These are phyloP conservation scores for Pyrocoelia pectoralis DNA, from an alignment of 2,888 invertebrate genomes.

Conservation along the genomic window DNA sequence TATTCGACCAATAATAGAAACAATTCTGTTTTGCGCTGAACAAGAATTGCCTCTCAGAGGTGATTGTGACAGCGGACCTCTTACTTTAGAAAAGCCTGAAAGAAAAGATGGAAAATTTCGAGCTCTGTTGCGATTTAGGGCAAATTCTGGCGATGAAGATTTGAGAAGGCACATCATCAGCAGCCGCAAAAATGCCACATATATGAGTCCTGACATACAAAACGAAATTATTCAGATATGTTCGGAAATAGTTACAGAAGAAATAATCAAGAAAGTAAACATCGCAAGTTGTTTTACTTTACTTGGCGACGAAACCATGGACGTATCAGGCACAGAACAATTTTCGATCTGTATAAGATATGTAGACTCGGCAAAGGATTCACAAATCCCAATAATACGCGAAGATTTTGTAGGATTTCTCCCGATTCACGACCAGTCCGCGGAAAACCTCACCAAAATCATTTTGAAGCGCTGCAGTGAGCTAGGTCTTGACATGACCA, in stretches of 20 bases:
- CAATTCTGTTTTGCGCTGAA: constrained; percentile 26
- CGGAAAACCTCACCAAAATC: constrained; percentile 3
- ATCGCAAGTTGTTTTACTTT: background rate
- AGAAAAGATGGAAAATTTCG: constrained; percentile 28
- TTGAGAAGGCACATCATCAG: background rate
- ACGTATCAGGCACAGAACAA: background rate
- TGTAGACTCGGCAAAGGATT: background rate
- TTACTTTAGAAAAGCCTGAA: constrained; percentile 20
- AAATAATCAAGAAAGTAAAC: background rate
- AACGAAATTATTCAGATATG: background rate
- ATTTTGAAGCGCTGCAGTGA: constrained; percentile 51
- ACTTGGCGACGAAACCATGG: background rate
- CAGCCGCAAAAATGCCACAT: background rate
- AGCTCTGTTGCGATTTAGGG: constrained; percentile 22
- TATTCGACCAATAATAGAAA: constrained; percentile 23
- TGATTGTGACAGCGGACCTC: constrained; percentile 18
- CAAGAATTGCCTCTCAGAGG: constrained; percentile 30
- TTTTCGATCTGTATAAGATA: background rate
- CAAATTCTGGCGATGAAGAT: constrained; percentile 23
- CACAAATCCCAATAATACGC: background rate
- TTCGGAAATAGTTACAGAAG: no score
- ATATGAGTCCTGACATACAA: background rate
- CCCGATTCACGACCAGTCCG: constrained; percentile 8
- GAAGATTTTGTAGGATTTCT: constrained; percentile 3
- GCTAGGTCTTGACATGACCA: constrained; percentile 34